Conservation (phyloP, 1,140 invertebrate species). For the Drosophila kurseongensis region DNA sequence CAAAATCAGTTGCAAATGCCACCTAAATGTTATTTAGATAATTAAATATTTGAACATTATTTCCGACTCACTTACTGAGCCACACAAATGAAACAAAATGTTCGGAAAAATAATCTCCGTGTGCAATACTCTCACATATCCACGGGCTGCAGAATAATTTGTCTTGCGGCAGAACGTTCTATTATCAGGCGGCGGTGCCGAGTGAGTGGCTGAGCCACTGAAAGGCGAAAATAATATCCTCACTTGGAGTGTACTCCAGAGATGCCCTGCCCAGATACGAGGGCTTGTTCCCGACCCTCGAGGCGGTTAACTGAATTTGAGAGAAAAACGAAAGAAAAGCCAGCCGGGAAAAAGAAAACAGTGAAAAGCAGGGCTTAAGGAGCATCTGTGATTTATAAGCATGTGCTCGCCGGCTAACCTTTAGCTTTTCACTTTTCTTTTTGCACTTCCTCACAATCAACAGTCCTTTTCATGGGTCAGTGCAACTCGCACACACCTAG, state of each 20-base stretch:
- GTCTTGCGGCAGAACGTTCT: slow-evolving; percentile 75
- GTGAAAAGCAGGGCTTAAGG: slow-evolving; percentile 45
- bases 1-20: no score
- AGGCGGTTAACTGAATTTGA: slow-evolving; percentile 72
- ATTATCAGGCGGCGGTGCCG: slow-evolving; percentile 53
- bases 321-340: slow-evolving; percentile 47
- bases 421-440: slow-evolving; percentile 20
- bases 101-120: not conserved
- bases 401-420: slow-evolving; percentile 39
- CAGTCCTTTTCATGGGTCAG: slow-evolving; percentile 40
- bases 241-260: slow-evolving; percentile 43
- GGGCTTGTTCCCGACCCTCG: slow-evolving; percentile 22
- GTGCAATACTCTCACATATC: slow-evolving; percentile 38
- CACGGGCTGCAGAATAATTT: slow-evolving; percentile 58
- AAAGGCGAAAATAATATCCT: slow-evolving; percentile 63
- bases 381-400: slow-evolving; percentile 55
- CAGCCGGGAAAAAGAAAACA: slow-evolving; percentile 1
- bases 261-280: slow-evolving; percentile 58
- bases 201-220: slow-evolving; percentile 26
- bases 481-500: slow-evolving; percentile 34
- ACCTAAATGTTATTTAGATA: no score
- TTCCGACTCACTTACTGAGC: no score
- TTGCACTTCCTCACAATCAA: slow-evolving; percentile 22
- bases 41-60: no score
- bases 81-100: no score